phyloP scores from a whole-genome alignment of 2,888 invertebrate genomes.

The Boloria euphrosyne region DNA sequence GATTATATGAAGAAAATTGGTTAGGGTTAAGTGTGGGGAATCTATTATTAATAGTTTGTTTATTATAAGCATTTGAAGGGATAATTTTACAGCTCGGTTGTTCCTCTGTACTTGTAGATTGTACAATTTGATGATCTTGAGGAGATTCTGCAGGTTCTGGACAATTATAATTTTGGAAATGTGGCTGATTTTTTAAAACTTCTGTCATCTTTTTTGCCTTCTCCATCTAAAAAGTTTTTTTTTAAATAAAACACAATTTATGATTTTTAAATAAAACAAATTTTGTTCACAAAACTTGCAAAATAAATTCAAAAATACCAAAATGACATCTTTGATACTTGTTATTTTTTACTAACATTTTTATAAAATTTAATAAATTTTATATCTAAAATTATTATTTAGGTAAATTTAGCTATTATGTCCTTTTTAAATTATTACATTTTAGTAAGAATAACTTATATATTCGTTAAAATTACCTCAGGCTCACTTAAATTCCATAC shows the following conservation, averaged over 20 bases:
- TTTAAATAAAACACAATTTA: no score
- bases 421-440: no score
- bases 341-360: no score
- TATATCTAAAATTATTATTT: no score
- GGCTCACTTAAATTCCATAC: slow-evolving; percentile 62
- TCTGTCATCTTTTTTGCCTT: slow-evolving; percentile 52
- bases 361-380: no score
- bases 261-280: no score
- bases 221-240: slow-evolving; percentile 51
- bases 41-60: slow-evolving; percentile 49
- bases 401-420: no score
- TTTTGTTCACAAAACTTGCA: no score
- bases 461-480: slow-evolving; percentile 51
- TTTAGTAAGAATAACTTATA: not conserved
- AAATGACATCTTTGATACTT: no score
- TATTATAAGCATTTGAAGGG: slow-evolving; percentile 44
- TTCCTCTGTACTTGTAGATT: not conserved
- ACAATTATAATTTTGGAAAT: slow-evolving; percentile 43
- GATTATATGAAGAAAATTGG: slow-evolving; percentile 12
- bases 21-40: slow-evolving; percentile 40
- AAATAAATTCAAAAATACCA: no score
- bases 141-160: slow-evolving; percentile 62
- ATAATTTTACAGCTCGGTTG: slow-evolving; percentile 10
- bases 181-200: slow-evolving; percentile 38
- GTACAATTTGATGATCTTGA: slow-evolving; percentile 31